Conservation (phyloP, 1,140 invertebrate species). For the Aphelenchoides avenae region DNA sequence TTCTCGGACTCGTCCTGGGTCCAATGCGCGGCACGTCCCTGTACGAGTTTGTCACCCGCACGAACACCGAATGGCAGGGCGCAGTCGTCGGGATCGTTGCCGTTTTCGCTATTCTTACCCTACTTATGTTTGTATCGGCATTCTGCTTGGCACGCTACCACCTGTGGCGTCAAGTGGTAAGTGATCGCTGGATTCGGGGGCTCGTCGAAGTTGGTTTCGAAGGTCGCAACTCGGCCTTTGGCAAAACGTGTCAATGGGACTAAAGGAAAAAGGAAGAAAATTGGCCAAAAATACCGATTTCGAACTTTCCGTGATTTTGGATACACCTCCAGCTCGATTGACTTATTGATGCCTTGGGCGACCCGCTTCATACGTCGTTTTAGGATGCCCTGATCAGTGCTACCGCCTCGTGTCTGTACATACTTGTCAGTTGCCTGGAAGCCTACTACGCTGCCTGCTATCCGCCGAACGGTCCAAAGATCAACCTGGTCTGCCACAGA, state of each 20-base stretch:
- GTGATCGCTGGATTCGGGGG: too few relatives aligned
- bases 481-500: constrained; percentile 37
- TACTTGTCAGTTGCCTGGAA: constrained; percentile 33
- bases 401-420: constrained; percentile 19
- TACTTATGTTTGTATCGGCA: constrained; percentile 14
- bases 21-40: constrained; percentile 23
- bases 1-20: constrained; percentile 31
- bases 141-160: constrained; percentile 20
- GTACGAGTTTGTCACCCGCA: constrained; percentile 33
- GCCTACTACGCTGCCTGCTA: constrained; percentile 43
- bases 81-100: constrained; percentile 34
- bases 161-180: constrained; percentile 37
- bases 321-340: too few relatives aligned
- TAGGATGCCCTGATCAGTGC: constrained; percentile 30
- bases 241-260: too few relatives aligned
- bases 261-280: too few relatives aligned
- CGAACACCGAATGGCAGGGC: constrained; percentile 42
- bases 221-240: too few relatives aligned
- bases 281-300: too few relatives aligned
- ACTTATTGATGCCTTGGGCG: too few relatives aligned
- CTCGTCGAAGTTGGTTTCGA: too few relatives aligned
- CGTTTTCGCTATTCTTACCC: constrained; percentile 16
- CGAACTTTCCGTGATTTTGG: too few relatives aligned
- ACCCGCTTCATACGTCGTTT: constrained; percentile 9
- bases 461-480: constrained; percentile 40